Evolutionary conservation across 2,888 invertebrate species (phyloP).

Genomic region (Andrena praecox): DNA sequence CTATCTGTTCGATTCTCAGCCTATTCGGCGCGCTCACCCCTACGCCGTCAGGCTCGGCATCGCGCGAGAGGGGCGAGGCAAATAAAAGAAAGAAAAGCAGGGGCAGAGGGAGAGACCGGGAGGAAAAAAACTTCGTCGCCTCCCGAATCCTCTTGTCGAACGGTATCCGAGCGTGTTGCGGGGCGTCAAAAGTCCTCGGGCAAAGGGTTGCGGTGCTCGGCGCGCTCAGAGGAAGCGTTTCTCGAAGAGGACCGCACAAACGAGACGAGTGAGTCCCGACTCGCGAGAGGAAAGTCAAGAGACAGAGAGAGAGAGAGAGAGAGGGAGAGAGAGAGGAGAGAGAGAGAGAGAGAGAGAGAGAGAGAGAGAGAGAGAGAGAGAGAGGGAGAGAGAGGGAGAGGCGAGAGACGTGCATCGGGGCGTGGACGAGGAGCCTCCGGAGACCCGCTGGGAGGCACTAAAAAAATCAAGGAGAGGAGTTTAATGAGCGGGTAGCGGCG

Average conservation of each 20-base stretch:
- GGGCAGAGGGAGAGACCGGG: not conserved
- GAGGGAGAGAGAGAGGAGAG: constrained; percentile 5
- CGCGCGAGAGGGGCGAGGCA: not conserved
- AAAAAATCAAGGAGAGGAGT: constrained; percentile 65
- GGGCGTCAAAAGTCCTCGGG: constrained; percentile 62
- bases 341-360: constrained; percentile 10
- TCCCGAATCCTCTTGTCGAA: constrained; percentile 65
- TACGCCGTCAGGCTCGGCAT: too few species aligned
- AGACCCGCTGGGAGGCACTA: constrained; percentile 42
- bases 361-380: constrained; percentile 24
- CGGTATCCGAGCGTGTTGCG: constrained; percentile 62
- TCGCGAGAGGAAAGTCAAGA: constrained; percentile 35
- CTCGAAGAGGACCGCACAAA: constrained; percentile 49
- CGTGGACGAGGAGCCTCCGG: constrained; percentile 67
- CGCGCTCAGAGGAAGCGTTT: constrained; percentile 60
- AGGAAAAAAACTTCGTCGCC: constrained; percentile 56
- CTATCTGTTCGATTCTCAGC: too few species aligned
- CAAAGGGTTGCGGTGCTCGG: constrained; percentile 63
- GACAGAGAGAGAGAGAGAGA: constrained; percentile 29
- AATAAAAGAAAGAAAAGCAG: not conserved
- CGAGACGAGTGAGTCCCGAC: constrained; percentile 49
- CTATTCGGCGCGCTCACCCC: too few species aligned
- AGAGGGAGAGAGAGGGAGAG: constrained; percentile 7
- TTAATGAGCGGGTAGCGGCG: constrained; percentile 67
- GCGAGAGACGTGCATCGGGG: constrained; percentile 71